Conservation (phyloP, 2,113 vertebrate genomes). For the Nycticryphes semicollaris region DNA sequence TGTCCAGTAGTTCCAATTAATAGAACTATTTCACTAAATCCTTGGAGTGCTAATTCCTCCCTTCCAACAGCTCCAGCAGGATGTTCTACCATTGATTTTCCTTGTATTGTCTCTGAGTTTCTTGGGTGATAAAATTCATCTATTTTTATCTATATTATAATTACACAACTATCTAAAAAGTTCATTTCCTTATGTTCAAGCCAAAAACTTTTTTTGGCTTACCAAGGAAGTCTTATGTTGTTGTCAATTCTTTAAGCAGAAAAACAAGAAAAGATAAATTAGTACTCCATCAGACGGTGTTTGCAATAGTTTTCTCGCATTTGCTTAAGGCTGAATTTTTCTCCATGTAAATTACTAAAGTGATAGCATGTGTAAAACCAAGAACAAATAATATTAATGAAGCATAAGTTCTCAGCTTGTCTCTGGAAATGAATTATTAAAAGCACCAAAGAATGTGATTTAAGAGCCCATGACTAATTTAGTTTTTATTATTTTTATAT, state of each 20-base stretch:
- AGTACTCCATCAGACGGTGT: conserved; percentile 42
- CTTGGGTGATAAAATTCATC: neutral
- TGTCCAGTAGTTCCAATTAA: neutral
- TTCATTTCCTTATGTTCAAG: neutral
- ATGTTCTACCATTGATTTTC: neutral
- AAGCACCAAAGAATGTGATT: conserved; percentile 73
- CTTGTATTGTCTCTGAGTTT: neutral
- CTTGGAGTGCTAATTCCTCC: neutral
- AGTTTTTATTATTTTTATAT: conserved; percentile 76
- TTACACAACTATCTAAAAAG: neutral
- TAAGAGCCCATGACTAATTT: conserved; percentile 77
- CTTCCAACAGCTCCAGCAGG: neutral
- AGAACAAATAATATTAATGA: conserved; percentile 78
- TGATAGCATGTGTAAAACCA: conserved; percentile 54
- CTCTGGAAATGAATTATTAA: conserved; percentile 76
- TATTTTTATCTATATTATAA: neutral
- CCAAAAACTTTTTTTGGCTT: neutral
- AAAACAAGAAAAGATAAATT: conserved; percentile 63
- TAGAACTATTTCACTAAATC: neutral
- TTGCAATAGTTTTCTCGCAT: conserved; percentile 50
- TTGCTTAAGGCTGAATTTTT: conserved; percentile 64
- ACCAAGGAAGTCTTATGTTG: neutral
- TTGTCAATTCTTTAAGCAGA: neutral
- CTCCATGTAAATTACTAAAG: conserved; percentile 47
- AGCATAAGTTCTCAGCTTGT: conserved; percentile 65